phyloP scores from a whole-genome alignment of 2,888 invertebrate species.

The Cactoblastis cactorum region DNA sequence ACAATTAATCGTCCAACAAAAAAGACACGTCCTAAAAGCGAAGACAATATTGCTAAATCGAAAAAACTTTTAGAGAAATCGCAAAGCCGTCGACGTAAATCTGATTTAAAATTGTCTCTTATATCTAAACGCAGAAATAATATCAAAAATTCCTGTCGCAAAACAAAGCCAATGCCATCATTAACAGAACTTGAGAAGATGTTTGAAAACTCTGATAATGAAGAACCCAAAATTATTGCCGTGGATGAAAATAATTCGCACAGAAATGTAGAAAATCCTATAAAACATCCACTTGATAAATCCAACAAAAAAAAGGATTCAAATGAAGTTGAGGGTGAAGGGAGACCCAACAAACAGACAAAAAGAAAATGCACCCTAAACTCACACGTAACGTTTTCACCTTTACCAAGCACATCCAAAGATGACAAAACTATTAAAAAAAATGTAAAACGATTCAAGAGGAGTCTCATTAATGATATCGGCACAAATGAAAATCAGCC shows the following conservation, averaged over 20 bases:
- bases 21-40: background rate
- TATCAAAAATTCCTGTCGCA: slow-evolving; percentile 27
- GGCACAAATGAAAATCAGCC: background rate
- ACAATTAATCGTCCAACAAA: background rate
- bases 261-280: background rate
- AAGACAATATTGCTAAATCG: slow-evolving; percentile 10
- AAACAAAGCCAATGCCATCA: slow-evolving; percentile 39
- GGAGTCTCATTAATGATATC: slow-evolving; percentile 27
- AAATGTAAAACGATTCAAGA: slow-evolving; percentile 43
- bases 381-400: too few species aligned
- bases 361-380: too few species aligned
- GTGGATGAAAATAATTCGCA: background rate
- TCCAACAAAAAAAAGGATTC: slow-evolving; percentile 21
- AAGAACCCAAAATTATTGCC: slow-evolving; percentile 15
- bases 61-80: slow-evolving; percentile 18
- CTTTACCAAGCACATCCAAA: slow-evolving; percentile 49
- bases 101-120: background rate
- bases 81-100: slow-evolving; percentile 17
- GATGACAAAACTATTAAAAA: slow-evolving; percentile 36
- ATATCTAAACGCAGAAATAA: slow-evolving; percentile 13
- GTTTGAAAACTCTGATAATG: slow-evolving; percentile 36
- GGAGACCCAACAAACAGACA: slow-evolving; percentile 18
- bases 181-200: slow-evolving; percentile 38
- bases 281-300: slow-evolving; percentile 20
- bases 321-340: too few species aligned